Base-by-base conservation (phyloP, 2,113 vertebrate species). In the Pluvialis apricaria region DNA sequence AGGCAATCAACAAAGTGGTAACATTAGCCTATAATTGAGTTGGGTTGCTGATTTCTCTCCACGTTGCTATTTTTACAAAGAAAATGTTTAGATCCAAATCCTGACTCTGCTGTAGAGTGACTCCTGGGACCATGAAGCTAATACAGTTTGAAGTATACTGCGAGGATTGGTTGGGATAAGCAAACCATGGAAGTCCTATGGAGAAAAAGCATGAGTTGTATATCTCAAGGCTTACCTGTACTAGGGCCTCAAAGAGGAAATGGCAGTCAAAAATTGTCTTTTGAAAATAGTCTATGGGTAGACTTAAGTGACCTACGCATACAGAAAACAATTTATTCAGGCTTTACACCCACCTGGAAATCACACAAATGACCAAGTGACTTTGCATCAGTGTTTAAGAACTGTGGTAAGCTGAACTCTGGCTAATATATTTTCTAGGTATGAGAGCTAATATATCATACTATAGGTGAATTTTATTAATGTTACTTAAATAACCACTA, bases 401-500 rank as follows among this genome's bases (percentile, higher is more conserved):
- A 60, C 9, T 80, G 36, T 24, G 38, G 28, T 51, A 69, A 88
- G 26, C 36, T 80, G 64, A 86, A 88, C 19, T 81, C 28, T 80
- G 29, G 32, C 17, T 82, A 81, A 68, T 20, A 16, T 51, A 29
- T 91, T 94, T 90, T 87, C 44, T 92, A 75, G 20, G 32, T 75
- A 58, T 64, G 34, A 82, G 32, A 85, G 26, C 49, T 77, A 86
- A 82, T 45, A 60, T 38, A 68, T 62, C 0, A 1, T 64, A 61
- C 34, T 52, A 26, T 65, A 61, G 76, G 60, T 76, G 19, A 70
- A 92, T 90, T 82, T 95, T 73, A 80, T 34, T 88, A 88, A 54
- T 54, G 8, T 65, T 71, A 88, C 93, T 97, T 94, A 70, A 96
- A 84, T 73, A 94, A 86, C n/a, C 58, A 92, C n/a, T 88, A 31